Base-by-base conservation (phyloP, 1,140 invertebrate genomes). In the Calosoma granatense region DNA sequence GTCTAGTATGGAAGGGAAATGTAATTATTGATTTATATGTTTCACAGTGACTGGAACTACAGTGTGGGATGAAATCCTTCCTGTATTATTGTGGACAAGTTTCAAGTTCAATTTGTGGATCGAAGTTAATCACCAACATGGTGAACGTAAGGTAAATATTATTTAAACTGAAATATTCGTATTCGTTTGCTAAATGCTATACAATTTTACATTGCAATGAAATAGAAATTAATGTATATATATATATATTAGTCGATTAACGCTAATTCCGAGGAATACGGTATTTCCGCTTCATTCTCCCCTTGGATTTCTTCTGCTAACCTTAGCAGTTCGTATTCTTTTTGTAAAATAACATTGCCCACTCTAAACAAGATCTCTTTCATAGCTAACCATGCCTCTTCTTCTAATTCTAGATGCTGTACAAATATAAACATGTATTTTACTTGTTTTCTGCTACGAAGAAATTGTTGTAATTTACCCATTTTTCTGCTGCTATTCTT, bases 401-500 rank as follows among this genome's bases (percentile, higher is more conserved):
- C 26, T 36, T n/a, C n/a, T n/a, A 36, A 36, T 36, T 36, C 26
- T 9, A 6, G 26, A n/a, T 6, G 6, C 26, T 36, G n/a, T 36
- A 6, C 6, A 36, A 9, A n/a, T 9, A 36, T 36, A n/a, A 36
- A 36, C 26, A 36, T n/a, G n/a, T 9, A 9, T 36, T 36, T 36
- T 9, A 36, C 6, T 36, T 36, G 26, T 36, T 36, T 9, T 36
- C n/a, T 36, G n/a, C n/a, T 36, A n/a, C 6, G 6, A 9, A 9
- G 6, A 36, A 36, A 9, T 9, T 36, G n/a, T 36, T 6, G n/a
- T 36, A 9, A n/a, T 47, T 22, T 63, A 70, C 67, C 65, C 65
- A 64, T 61, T 56, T 64, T 56, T 66, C 62, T 52, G 61, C 58
- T 20, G 62, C 63, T 0, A 70, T 19, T 47, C 63, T 55, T 1